Conservation (phyloP, 2,113 vertebrate genomes). For the Erinaceus europaeus region DNA sequence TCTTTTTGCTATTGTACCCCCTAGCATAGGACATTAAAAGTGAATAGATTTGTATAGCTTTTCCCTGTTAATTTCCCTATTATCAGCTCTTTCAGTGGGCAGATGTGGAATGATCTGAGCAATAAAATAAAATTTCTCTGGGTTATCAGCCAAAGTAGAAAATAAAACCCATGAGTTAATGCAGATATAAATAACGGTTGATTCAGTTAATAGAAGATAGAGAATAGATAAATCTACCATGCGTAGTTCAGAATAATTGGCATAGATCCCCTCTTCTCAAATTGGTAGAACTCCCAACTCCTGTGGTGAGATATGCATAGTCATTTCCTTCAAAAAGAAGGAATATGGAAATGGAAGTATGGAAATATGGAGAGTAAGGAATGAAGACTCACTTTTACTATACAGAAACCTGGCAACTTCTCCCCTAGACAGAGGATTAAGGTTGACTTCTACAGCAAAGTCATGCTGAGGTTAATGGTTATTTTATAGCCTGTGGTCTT, state of each 20-base stretch:
- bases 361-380: too few relatives aligned
- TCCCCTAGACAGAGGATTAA: not conserved
- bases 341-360: too few relatives aligned
- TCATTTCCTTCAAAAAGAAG: not conserved
- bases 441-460: not conserved
- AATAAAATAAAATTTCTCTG: not conserved
- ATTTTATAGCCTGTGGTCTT: not conserved
- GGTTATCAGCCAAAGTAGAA: not conserved
- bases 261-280: not conserved
- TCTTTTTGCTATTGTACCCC: too few relatives aligned
- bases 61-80: too few relatives aligned
- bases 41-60: too few relatives aligned
- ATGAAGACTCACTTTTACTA: too few relatives aligned
- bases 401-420: not conserved
- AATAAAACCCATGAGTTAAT: not conserved
- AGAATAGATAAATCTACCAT: not conserved
- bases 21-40: too few relatives aligned
- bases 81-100: not conserved
- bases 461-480: not conserved
- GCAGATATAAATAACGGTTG: not conserved
- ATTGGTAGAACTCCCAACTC: too few relatives aligned
- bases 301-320: not conserved
- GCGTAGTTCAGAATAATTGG: not conserved
- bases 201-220: not conserved
- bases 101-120: not conserved